Percentiles rank a stretch among this genome's conserved stretches.
Evolutionary conservation across 2,797 vertebrate species (phyloP).

Genomic region (Dermochelys coriacea): DNA sequence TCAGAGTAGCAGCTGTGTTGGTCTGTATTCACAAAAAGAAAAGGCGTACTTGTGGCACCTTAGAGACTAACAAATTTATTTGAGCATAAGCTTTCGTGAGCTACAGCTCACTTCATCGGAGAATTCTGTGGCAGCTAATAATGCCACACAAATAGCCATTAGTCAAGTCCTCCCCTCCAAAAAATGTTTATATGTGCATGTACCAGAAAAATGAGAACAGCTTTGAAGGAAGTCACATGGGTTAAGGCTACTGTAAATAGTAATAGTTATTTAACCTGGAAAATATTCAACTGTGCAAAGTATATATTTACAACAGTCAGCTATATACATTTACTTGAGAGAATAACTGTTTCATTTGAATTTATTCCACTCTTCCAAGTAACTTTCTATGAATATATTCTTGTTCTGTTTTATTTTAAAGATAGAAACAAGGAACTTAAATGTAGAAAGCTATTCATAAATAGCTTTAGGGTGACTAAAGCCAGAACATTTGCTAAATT

Average conservation of each 20-base stretch:
- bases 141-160: background rate
- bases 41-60: too few species aligned
- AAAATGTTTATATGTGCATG: background rate
- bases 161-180: background rate
- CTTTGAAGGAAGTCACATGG: background rate
- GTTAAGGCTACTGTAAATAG: background rate
- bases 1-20: too few species aligned
- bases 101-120: too few species aligned
- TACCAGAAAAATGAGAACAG: background rate
- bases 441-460: background rate
- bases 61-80: too few species aligned
- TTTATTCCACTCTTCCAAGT: background rate
- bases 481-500: background rate
- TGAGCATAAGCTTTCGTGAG: too few species aligned
- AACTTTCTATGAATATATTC: background rate
- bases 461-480: background rate
- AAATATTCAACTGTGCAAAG: background rate
- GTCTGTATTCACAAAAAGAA: too few species aligned
- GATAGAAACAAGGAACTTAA: background rate
- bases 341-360: background rate
- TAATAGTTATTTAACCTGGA: background rate
- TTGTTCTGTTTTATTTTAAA: background rate
- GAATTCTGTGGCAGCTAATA: background rate
- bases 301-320: fast-evolving
- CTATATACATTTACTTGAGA: background rate